Evolutionary conservation across 2,113 vertebrate genomes (phyloP).

Genomic region (Choloepus hoffmanni): DNA sequence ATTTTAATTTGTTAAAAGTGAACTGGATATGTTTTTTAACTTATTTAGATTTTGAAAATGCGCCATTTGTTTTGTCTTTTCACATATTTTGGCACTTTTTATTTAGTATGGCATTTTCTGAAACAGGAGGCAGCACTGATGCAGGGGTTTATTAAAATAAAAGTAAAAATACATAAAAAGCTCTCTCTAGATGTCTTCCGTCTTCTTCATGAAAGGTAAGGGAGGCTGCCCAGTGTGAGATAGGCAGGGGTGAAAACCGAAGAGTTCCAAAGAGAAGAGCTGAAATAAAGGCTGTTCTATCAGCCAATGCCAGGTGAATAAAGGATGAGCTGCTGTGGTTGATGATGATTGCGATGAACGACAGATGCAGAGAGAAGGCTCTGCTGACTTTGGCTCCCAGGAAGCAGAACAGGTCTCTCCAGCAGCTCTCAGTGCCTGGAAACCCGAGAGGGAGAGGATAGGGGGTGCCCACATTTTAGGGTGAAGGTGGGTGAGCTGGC

Average conservation of each 20-base stretch:
- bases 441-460: neutral
- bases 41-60: constrained; percentile 53
- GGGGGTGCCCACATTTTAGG: rapidly evolving
- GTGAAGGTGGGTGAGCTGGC: too few species aligned
- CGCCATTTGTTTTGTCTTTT: constrained; percentile 35
- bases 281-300: neutral
- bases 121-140: neutral
- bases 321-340: neutral
- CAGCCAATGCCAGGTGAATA: neutral
- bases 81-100: constrained; percentile 16
- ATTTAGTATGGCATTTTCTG: neutral
- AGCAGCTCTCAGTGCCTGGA: neutral
- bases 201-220: neutral
- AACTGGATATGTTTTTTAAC: neutral
- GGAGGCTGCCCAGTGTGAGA: neutral
- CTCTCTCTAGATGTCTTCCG: neutral
- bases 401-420: neutral
- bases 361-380: too few species aligned
- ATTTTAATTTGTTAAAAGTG: neutral
- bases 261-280: neutral
- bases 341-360: neutral
- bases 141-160: neutral
- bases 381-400: neutral
- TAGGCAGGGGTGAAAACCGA: neutral
- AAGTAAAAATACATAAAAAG: neutral